These are phyloP conservation scores for Canis aureus DNA, from an alignment of 2,113 vertebrate species.

Conservation along the genomic window DNA sequence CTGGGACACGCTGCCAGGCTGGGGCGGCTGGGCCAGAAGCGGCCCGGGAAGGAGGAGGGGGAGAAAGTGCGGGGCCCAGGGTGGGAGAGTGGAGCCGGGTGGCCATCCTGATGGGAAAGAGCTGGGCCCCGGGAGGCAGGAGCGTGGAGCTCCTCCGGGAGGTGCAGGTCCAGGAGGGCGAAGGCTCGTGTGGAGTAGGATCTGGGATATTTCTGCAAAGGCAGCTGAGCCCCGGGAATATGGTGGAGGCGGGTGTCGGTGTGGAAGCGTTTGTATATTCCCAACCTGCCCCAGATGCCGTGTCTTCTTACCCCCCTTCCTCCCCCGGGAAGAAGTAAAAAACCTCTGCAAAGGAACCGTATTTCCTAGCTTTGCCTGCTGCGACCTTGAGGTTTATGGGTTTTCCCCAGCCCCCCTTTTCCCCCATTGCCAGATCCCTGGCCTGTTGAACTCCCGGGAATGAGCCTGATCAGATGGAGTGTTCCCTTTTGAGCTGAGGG, in stretches of 20 bases:
- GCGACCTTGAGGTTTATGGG: not conserved
- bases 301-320: not conserved
- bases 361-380: slow-evolving; percentile 6
- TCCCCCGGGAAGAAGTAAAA: not conserved
- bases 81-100: not conserved
- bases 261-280: not conserved
- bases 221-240: not conserved
- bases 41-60: not conserved
- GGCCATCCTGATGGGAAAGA: not conserved
- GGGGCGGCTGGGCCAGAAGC: not conserved
- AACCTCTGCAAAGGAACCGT: not conserved
- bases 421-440: not conserved
- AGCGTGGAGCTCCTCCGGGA: not conserved
- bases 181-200: not conserved
- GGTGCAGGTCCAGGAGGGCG: not conserved
- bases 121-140: not conserved
- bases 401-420: not conserved
- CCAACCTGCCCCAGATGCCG: not conserved
- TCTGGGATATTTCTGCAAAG: not conserved
- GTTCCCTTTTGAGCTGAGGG: not conserved
- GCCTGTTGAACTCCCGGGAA: not conserved
- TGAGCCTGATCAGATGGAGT: not conserved
- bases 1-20: not conserved
- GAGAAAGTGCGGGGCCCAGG: not conserved
- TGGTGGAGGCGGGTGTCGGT: not conserved